Conservation (phyloP, 2,113 vertebrate species). For the Megalops atlanticus region DNA sequence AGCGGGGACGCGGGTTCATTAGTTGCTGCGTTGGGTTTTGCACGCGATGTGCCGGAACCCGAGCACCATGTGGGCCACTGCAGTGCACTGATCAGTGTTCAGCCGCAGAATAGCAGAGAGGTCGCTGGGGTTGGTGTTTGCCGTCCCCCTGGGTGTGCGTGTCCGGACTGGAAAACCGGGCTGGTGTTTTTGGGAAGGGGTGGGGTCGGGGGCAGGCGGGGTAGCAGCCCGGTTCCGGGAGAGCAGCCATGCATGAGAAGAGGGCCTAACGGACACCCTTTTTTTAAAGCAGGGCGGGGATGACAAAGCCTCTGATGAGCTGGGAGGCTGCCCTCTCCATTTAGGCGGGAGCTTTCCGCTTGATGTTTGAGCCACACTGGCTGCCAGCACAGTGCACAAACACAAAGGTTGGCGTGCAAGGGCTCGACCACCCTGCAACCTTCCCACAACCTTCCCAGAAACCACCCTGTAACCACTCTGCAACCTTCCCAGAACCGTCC, state of each 20-base stretch:
- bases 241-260: slow-evolving; percentile 1
- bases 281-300: background rate
- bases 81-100: background rate
- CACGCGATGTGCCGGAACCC: background rate
- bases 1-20: background rate
- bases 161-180: background rate
- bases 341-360: background rate
- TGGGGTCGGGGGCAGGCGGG: background rate
- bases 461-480: no score
- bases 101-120: no score
- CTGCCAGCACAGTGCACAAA: slow-evolving; percentile 5
- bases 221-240: background rate
- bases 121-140: no score
- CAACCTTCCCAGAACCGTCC: no score
- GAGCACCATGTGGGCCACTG: background rate
- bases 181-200: background rate
- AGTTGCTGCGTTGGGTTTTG: background rate
- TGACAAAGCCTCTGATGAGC: background rate
- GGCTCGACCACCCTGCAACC: background rate
- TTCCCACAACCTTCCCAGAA: background rate
- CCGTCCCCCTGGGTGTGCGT: no score
- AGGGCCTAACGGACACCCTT: background rate
- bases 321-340: background rate
- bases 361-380: background rate
- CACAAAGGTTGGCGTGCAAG: background rate